Conservation (phyloP, 2,888 invertebrate species). For the Flexamia atlantica region DNA sequence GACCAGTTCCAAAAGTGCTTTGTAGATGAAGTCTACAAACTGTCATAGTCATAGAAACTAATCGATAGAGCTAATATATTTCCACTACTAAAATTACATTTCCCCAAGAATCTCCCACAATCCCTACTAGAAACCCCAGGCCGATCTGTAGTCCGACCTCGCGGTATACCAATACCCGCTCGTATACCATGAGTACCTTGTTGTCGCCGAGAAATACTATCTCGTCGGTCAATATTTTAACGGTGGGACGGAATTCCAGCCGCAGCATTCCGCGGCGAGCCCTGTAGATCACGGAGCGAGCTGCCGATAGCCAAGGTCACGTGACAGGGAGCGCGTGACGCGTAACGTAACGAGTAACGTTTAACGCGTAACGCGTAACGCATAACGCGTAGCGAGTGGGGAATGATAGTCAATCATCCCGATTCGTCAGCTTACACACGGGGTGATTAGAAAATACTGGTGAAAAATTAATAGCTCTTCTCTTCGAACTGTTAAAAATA, state of each 20-base stretch:
- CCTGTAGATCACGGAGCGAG: slow-evolving; percentile 32
- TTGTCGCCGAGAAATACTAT: slow-evolving; percentile 30
- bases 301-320: slow-evolving; percentile 21
- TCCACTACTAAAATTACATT: no score
- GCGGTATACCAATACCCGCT: slow-evolving; percentile 22
- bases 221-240: slow-evolving; percentile 29
- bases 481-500: no score
- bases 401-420: not conserved
- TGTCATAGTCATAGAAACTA: no score
- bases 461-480: no score
- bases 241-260: slow-evolving; percentile 43
- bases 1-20: no score
- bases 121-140: not conserved
- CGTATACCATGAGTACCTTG: slow-evolving; percentile 29
- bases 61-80: no score
- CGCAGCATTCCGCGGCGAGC: not conserved
- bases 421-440: no score
- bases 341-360: no score
- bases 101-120: no score
- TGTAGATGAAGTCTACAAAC: no score
- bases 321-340: no score
- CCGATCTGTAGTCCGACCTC: not conserved
- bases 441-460: not conserved
- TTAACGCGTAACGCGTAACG: not conserved
- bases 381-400: not conserved